phyloP scores from a whole-genome alignment of 2,888 invertebrate species.

The Dasysyrphus tricinctus region DNA sequence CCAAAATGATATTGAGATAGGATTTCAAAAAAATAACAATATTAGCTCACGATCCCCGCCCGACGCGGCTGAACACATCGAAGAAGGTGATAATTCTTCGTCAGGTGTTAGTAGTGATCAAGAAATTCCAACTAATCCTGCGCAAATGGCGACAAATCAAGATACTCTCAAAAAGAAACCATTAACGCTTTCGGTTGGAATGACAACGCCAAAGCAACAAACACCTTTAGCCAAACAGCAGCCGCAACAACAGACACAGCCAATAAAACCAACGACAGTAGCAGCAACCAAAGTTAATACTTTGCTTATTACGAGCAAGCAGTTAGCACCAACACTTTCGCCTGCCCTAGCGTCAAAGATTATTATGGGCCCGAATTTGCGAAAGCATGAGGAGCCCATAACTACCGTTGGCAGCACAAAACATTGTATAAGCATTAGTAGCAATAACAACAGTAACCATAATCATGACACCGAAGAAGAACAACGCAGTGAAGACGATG shows the following conservation, averaged over 20 bases:
- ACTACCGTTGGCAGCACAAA: constrained; percentile 68
- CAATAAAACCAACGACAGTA: constrained; percentile 70
- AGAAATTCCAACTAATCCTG: constrained; percentile 84
- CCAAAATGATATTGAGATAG: constrained; percentile 79
- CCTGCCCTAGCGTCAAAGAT: constrained; percentile 60
- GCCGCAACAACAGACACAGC: constrained; percentile 54
- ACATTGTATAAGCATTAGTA: constrained; percentile 62
- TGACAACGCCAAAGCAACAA: constrained; percentile 77
- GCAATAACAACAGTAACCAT: constrained; percentile 60
- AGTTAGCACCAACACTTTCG: constrained; percentile 57
- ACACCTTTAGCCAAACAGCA: constrained; percentile 77
- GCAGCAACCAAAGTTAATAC: constrained; percentile 65
- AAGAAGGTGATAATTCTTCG: constrained; percentile 94
- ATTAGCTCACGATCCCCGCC: constrained; percentile 60
- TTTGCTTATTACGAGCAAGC: constrained; percentile 66
- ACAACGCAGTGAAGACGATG: constrained; percentile 82
- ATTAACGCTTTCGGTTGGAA: constrained; percentile 46
- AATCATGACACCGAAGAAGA: constrained; percentile 79
- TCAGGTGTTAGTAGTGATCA: constrained; percentile 95
- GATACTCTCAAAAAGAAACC: constrained; percentile 83
- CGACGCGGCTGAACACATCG: constrained; percentile 79
- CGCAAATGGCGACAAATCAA: constrained; percentile 84
- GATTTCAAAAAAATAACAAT: constrained; percentile 56
- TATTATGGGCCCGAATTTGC: constrained; percentile 46
- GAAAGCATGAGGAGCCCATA: constrained; percentile 68